Base-by-base conservation (phyloP, 2,113 vertebrate species). In the Atlantisia rogersi region DNA sequence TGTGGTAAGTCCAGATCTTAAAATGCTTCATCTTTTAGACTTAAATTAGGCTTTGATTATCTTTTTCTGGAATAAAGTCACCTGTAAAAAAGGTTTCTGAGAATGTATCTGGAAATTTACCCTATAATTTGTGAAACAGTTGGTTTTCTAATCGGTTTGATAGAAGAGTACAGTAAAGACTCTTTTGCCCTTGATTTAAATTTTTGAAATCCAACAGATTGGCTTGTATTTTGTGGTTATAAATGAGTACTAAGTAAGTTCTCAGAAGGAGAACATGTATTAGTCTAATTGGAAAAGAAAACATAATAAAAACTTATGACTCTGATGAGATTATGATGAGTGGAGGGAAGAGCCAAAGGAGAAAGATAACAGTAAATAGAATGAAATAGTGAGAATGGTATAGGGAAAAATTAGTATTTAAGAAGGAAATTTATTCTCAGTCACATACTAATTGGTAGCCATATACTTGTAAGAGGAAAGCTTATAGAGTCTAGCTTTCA, bases 341-440 rank as follows among this genome's bases (percentile, higher is more conserved):
- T 37, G 15, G 32, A 76, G 13, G 16, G 31, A 88, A 92, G 28
- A 92, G 21, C 12, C 65, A 76, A 91, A 82, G 40, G 31, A 90
- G 67, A 71, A 93, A 79, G 65, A 62, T 76, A 93, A 65, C 8
- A 65, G 44, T 69, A 94, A 96, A 96, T 81, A 86, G 84, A 86
- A 75, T 64, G 12, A 88, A 91, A 93, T 88, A 8, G 25, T 79
- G 15, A 68, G 37, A 92, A 79, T 0, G 5, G 15, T 92, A 84
- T 82, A 69, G 70, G 48, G 29, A 42, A 88, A 86, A 77, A 90
- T 37, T 37, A 64, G 19, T 42, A 62, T 86, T 89, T 92, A 91
- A 87, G 53, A 68, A 55, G 78, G 7, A 86, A 44, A 75, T 76
- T 79, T 89, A 35, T 88, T 93, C 24, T 88, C 46, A 93, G 25